phyloP scores from a whole-genome alignment of 1,140 invertebrate genomes.

The Drosophila mayri region DNA sequence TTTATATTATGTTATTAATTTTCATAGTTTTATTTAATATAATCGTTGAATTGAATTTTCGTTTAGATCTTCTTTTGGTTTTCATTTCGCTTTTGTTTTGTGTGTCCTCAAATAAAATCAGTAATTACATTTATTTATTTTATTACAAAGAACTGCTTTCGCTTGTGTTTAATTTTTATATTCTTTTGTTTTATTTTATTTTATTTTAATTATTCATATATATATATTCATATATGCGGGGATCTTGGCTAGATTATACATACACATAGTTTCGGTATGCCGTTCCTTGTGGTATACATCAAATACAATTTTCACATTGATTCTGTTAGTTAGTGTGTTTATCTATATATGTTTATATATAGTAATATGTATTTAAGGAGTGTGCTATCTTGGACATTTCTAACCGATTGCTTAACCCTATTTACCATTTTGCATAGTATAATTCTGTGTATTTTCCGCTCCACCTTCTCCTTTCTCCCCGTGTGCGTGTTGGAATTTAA shows the following conservation, averaged over 20 bases:
- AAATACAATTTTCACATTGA: conserved; percentile 62
- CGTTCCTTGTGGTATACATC: conserved; percentile 62
- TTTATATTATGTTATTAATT: conserved; percentile 45
- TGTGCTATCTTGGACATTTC: conserved; percentile 72
- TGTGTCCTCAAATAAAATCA: conserved; percentile 55
- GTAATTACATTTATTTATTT: conserved; percentile 60
- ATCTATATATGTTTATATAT: conserved; percentile 23
- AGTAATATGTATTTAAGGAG: conserved; percentile 50
- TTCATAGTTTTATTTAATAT: conserved; percentile 80
- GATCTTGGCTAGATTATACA: conserved; percentile 67
- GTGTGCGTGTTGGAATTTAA: conserved; percentile 15
- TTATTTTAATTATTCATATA: conserved; percentile 12
- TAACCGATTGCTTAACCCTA: conserved; percentile 40
- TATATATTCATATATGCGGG: conserved; percentile 27
- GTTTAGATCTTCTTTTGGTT: conserved; percentile 42
- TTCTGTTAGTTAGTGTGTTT: conserved; percentile 28
- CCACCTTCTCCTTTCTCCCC: not conserved
- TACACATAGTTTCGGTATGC: conserved; percentile 53
- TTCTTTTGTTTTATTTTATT: not conserved
- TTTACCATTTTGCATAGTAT: conserved; percentile 29
- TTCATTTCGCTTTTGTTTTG: conserved; percentile 20
- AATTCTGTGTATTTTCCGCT: not conserved
- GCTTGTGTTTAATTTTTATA: not conserved
- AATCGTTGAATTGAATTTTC: conserved; percentile 69
- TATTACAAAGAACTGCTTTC: conserved; percentile 56